These are phyloP conservation scores for Allolobophora icterica DNA, from an alignment of 2,888 invertebrate genomes.

Conservation along the genomic window DNA sequence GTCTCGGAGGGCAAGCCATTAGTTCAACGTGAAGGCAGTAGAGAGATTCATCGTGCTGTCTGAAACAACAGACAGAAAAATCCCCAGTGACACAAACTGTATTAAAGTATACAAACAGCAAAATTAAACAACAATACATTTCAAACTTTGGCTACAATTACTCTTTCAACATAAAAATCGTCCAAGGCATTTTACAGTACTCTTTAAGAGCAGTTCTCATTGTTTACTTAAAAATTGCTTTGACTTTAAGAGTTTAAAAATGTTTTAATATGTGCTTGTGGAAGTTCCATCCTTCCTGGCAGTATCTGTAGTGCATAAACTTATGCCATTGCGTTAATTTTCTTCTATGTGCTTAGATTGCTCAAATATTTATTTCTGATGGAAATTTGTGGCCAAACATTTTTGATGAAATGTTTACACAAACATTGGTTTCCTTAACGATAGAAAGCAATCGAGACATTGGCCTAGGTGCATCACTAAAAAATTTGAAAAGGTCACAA, in stretches of 20 bases:
- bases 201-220: not conserved
- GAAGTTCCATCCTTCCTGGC: not conserved
- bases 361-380: too few relatives aligned
- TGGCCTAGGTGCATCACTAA: too few relatives aligned
- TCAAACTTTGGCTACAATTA: not conserved
- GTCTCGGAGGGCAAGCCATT: not conserved
- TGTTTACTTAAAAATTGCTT: not conserved
- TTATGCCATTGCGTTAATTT: not conserved
- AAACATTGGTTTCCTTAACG: too few relatives aligned
- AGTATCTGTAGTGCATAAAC: not conserved
- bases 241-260: not conserved
- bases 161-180: not conserved
- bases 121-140: not conserved
- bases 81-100: too few relatives aligned
- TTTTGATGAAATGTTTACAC: too few relatives aligned
- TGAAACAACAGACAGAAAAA: not conserved
- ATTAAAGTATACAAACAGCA: not conserved
- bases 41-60: not conserved
- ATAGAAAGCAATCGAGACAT: too few relatives aligned
- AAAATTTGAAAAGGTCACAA: too few relatives aligned
- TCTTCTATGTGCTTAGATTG: too few relatives aligned
- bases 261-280: not conserved
- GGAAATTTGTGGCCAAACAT: too few relatives aligned
- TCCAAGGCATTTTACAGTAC: not conserved
- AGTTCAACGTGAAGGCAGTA: constrained; percentile 6